Evolutionary conservation across 2,797 vertebrate species (phyloP).

Genomic region (Protosalanx chinensis): DNA sequence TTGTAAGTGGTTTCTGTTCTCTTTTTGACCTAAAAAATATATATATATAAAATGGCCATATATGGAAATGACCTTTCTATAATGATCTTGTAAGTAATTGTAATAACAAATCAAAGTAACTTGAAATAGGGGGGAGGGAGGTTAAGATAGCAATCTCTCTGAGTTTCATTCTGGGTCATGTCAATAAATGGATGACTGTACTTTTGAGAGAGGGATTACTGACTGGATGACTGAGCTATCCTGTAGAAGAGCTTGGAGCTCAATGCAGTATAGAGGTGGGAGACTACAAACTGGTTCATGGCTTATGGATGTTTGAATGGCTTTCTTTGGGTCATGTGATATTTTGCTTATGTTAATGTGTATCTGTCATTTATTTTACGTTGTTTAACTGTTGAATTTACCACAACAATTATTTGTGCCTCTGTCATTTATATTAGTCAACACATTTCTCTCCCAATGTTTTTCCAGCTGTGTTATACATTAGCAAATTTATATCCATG

Average conservation of each 20-base stretch:
- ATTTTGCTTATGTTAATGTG: not conserved
- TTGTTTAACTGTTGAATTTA: not conserved
- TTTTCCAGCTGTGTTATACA: not conserved
- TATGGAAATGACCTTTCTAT: conserved; percentile 25
- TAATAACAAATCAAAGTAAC: conserved; percentile 36
- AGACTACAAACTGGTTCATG: not conserved
- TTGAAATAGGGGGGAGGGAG: not conserved
- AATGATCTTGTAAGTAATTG: conserved; percentile 40
- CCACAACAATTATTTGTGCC: not conserved
- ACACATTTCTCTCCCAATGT: not conserved
- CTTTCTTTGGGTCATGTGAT: conserved; percentile 1
- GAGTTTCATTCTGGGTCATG: conserved; percentile 33
- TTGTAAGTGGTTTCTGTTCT: conserved; percentile 25
- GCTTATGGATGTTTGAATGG: conserved; percentile 9
- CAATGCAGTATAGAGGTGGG: not conserved
- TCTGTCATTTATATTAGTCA: not conserved
- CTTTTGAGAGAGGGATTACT: conserved; percentile 24
- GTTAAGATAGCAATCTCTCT: conserved; percentile 24
- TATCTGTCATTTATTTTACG: not conserved
- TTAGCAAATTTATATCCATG: not conserved
- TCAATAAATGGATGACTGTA: conserved; percentile 38
- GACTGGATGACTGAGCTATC: conserved; percentile 7
- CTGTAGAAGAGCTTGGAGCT: conserved; percentile 7
- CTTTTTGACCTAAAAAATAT: conserved; percentile 26
- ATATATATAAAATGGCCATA: conserved; percentile 2